phyloP scores from a whole-genome alignment of 30 jellyfish, hydroid and myxozoan genomes.

The Hydra vulgaris region DNA sequence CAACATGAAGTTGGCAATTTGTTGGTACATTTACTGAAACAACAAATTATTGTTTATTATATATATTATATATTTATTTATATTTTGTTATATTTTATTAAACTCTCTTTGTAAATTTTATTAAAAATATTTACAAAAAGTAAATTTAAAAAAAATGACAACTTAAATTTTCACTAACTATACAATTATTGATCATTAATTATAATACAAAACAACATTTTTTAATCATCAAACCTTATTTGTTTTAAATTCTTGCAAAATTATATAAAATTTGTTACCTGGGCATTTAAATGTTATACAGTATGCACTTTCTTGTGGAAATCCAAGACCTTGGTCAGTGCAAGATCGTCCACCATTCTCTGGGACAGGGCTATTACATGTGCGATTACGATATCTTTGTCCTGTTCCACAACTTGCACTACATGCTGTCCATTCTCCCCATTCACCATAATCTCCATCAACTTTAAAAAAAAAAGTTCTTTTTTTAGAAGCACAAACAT shows the following conservation, averaged over 20 bases:
- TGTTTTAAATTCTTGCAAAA: no score
- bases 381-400: conserved; percentile 50
- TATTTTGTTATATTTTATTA: no score
- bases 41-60: neutral
- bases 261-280: conserved; percentile 39
- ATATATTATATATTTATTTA: no score
- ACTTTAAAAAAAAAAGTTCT: conserved; percentile 29
- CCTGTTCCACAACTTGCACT: conserved; percentile 83
- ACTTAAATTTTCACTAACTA: no score
- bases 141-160: no score
- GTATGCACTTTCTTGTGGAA: conserved; percentile 37
- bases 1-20: conserved; percentile 11
- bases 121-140: no score
- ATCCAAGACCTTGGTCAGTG: conserved; percentile 87
- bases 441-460: conserved; percentile 89
- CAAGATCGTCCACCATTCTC: conserved; percentile 98
- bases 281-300: conserved; percentile 47
- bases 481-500: neutral
- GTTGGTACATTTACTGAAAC: neutral
- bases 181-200: no score
- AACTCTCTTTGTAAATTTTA: no score
- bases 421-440: conserved; percentile 90
- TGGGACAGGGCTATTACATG: conserved; percentile 82
- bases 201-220: no score
- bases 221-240: no score